Evolutionary conservation across 2,113 vertebrate species (phyloP).

Genomic region (Syngnathus typhle): DNA sequence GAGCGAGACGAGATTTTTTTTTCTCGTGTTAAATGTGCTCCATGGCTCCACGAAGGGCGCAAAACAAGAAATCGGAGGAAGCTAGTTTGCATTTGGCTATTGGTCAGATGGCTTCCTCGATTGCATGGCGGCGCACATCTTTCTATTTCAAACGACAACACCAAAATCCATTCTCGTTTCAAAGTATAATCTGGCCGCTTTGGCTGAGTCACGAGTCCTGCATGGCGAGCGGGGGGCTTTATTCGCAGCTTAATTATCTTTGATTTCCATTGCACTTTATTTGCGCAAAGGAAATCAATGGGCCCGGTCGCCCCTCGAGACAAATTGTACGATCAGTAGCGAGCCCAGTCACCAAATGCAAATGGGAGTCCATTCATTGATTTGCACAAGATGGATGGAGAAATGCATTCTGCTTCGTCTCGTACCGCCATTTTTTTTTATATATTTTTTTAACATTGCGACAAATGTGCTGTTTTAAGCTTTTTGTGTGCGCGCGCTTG

Average conservation of each 20-base stretch:
- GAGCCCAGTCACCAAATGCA: not conserved
- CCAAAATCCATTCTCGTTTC: conserved; percentile 5
- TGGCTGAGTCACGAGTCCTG: not conserved
- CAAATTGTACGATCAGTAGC: not conserved
- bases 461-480: not conserved
- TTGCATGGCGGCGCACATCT: not conserved
- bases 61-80: not conserved
- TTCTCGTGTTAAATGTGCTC: not conserved
- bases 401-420: not conserved
- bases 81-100: not conserved
- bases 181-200: not conserved
- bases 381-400: not conserved
- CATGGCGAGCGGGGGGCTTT: not conserved
- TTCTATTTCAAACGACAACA: not conserved
- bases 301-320: not conserved
- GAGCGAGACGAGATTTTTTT: not conserved
- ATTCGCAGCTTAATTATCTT: conserved; percentile 9
- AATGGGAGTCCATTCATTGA: conserved; percentile 4
- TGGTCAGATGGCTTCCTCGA: not conserved
- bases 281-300: conserved; percentile 1
- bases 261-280: conserved; percentile 3
- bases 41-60: no score
- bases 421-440: not conserved
- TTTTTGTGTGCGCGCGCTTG: not conserved
- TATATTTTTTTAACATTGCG: not conserved